Base-by-base conservation (phyloP, 2,797 vertebrate genomes). In the Clarias platycephalus region DNA sequence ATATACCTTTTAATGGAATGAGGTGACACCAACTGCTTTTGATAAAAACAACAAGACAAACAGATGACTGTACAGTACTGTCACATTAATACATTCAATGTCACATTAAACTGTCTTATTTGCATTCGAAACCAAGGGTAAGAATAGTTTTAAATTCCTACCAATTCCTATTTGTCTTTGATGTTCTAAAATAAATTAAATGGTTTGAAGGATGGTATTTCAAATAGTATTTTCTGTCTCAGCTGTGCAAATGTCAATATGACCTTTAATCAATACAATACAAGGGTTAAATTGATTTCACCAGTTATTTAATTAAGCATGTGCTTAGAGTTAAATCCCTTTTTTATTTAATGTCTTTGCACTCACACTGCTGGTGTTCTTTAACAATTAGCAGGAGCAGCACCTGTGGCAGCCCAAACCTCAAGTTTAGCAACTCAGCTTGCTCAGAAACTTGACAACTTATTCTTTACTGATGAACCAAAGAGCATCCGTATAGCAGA, bases 381-480 rank as follows among this genome's bases (percentile, higher is more conserved):
- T 82, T 64, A 49, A 49, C 88, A 97, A 88, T 96, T 96, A 95
- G 66, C 92, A 1, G 82, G 86, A 70, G 90, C 91, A 0, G 89
- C 88, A 31, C 93, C 94, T 57, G 89, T 91, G 80, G 92, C 91
- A 86, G 91, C 91, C 83, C 94, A 95, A 88, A 94, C 94, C 88
- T 91, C 89, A 67, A 93, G 94, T 4, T 44, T 93, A 55, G 94
- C 95, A 44, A 90, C 94, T 28, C 94, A 94, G 57, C 93, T 91
- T 0, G 89, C 81, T 81, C 95, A 93, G 88, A 91, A 89, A 53
- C 88, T 94, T 0, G 95, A 95, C 89, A 95, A 95, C 86, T 90
- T 99, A 67, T 99, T 96, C 93, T 99, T 99, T 80, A 95, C 98
- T 3, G 96, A 97, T 85, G 97, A 99, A 85, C 97, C 96, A 84